Evolutionary conservation across 2,888 invertebrate species (phyloP).

Genomic region (Pilophorus perplexus): DNA sequence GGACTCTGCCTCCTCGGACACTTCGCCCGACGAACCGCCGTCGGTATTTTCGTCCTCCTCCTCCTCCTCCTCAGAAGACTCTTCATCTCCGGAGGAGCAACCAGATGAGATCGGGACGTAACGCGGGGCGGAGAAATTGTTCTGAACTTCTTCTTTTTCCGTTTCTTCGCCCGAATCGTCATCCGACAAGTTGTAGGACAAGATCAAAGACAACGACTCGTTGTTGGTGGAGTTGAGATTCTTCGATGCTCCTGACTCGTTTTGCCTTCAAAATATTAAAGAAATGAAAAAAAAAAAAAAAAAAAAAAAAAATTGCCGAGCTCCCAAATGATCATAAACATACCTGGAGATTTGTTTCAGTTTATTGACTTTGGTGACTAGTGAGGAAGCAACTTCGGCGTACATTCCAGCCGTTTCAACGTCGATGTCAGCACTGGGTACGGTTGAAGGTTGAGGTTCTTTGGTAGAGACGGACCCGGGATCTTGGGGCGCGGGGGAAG

Average conservation of each 20-base stretch:
- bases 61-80: conserved; percentile 5
- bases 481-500: too few species aligned
- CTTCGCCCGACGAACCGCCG: background rate
- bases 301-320: too few species aligned
- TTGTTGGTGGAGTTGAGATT: too few species aligned
- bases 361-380: conserved; percentile 14
- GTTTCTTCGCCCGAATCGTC: conserved; percentile 19
- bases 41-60: too few species aligned
- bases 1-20: background rate
- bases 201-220: conserved; percentile 26
- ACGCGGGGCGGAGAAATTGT: conserved; percentile 15
- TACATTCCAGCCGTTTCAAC: conserved; percentile 19
- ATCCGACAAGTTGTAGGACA: conserved; percentile 12
- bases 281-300: background rate
- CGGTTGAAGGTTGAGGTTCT: too few species aligned
- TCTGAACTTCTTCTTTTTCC: conserved; percentile 23
- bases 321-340: too few species aligned
- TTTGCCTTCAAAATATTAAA: background rate
- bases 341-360: background rate
- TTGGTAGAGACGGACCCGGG: too few species aligned
- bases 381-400: conserved; percentile 4
- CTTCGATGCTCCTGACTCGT: too few species aligned
- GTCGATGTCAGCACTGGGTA: too few species aligned
- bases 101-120: conserved; percentile 17
- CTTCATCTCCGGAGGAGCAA: conserved; percentile 15